A percentile compares a stretch with the other conserved stretches of the same genome.
These are phyloP conservation scores for Chrysaora quinquecirrha DNA, from an alignment of 30 jellyfish, hydroid and myxozoan species.

Conservation along the genomic window DNA sequence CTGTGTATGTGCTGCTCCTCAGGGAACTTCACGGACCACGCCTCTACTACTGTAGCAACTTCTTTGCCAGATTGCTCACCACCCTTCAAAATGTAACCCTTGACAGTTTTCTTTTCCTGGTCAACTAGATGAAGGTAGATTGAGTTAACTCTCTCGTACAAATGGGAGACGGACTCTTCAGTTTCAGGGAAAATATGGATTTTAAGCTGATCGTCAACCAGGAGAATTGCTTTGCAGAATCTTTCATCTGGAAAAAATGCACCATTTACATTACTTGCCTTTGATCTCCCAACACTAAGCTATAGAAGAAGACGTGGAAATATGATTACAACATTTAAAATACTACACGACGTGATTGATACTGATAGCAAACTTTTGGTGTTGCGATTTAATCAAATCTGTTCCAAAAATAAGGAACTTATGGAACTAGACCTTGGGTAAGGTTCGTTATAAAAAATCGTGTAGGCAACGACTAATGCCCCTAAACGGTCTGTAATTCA, in stretches of 20 bases:
- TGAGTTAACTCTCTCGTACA: conserved; percentile 60
- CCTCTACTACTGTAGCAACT: conserved; percentile 45
- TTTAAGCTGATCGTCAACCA: conserved; percentile 73
- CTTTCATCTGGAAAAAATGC: conserved; percentile 85
- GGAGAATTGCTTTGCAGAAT: conserved; percentile 74
- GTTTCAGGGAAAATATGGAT: conserved; percentile 91
- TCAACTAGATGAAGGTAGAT: conserved; percentile 74
- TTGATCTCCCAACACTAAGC: too few species aligned
- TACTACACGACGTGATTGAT: too few species aligned
- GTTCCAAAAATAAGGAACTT: too few species aligned
- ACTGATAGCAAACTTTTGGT: too few species aligned
- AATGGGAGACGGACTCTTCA: conserved; percentile 64
- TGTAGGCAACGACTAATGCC: too few species aligned
- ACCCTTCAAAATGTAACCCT: conserved; percentile 68
- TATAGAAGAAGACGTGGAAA: too few species aligned
- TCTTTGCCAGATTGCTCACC: conserved; percentile 48
- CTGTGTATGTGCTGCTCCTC: conserved; percentile 68
- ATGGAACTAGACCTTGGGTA: too few species aligned
- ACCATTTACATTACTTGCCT: too few species aligned
- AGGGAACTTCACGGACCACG: conserved; percentile 91
- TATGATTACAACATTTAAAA: too few species aligned
- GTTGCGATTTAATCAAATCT: too few species aligned
- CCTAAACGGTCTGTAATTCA: too few species aligned
- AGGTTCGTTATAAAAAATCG: too few species aligned
- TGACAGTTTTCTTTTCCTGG: conserved; percentile 58